These are phyloP conservation scores for Sarcoramphus papa DNA, from an alignment of 2,797 vertebrate genomes.

Conservation along the genomic window DNA sequence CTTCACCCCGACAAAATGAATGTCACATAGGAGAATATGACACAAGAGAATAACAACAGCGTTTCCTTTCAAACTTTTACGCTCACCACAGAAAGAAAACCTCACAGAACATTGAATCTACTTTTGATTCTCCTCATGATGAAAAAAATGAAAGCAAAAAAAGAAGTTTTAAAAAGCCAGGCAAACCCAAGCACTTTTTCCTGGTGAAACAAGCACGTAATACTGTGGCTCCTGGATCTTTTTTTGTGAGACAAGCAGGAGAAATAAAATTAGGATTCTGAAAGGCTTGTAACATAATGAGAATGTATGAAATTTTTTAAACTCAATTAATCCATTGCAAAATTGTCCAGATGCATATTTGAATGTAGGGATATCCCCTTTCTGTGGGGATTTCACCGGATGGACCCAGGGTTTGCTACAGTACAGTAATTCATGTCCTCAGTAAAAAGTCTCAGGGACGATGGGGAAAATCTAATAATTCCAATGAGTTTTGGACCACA, in stretches of 20 bases:
- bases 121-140: background rate
- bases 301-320: background rate
- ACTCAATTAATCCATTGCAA: background rate
- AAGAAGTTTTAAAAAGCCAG: background rate
- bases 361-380: background rate
- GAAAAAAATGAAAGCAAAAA: background rate
- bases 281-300: background rate
- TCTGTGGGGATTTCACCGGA: background rate
- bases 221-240: background rate
- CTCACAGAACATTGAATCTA: background rate
- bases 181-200: constrained; percentile 13
- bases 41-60: background rate
- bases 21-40: background rate
- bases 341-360: background rate
- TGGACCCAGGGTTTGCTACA: background rate
- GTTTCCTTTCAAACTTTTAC: background rate
- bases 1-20: background rate
- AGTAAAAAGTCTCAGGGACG: background rate
- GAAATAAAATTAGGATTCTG: background rate
- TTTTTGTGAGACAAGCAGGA: background rate
- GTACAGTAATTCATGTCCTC: background rate
- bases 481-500: background rate
- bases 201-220: background rate
- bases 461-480: background rate
- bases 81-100: background rate